Base-by-base conservation (phyloP, 2,888 invertebrate species). In the Taphrorychus bicolor region DNA sequence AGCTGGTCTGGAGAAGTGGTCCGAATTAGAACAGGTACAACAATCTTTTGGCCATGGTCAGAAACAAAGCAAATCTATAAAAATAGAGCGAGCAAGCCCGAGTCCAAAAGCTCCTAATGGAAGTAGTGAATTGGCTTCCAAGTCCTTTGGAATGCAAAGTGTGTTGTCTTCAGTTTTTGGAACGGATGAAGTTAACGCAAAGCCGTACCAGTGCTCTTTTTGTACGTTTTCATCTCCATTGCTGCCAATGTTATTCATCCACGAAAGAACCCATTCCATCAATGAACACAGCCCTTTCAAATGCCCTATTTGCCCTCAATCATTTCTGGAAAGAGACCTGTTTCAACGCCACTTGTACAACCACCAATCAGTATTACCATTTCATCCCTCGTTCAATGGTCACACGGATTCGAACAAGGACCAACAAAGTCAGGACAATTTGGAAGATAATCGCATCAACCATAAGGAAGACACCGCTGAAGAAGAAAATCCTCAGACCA, bases 211-310 rank as follows among this genome's bases (percentile, higher is more conserved):
- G 72, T 97, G 97, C 83, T 92, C 94, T 48, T 90, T 92, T 80
- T 97, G 97, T 81, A 90, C 92, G 61, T 97, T 95, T 81, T 90
- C 93, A 48, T 95, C 96, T 40, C 91, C 93, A 72, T 91, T 95
- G 79, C 87, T 95, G 76, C 95, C 95, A 60, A 93, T 96, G 77
- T 85, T 97, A 74, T 95, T 94, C 82, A 92, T 95, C 57, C 97
- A 97, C 83, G 96, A 97, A 81, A 89, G 94, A 75, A 92, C 94
- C 45, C 95, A 95, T 71, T 80, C 77, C 22, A 75, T 80, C 69
- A 75, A 76, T 68, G 78, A 70, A 72, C 78, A 75, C 69, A 77
- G 71, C 72, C 80, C 76, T 71, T 80, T 83, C 70, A 87, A 86
- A 75, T 89, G 87, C 79, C 88, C 87, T 48, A 84, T 87, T 71